phyloP scores from a whole-genome alignment of 2,888 invertebrate species.

The Zelleria hepariella region DNA sequence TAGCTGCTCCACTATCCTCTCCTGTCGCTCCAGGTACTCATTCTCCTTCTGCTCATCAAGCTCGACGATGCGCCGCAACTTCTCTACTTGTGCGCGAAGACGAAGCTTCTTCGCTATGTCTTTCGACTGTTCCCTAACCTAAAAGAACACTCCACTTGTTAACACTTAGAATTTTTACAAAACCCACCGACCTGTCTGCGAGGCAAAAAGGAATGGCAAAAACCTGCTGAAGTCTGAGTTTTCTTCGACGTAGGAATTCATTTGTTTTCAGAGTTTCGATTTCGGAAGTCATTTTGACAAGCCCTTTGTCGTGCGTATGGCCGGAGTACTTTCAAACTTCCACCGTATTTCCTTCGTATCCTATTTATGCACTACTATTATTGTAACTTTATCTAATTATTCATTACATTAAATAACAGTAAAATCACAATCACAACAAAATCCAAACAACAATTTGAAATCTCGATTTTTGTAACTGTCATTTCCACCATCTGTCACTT shows the following conservation, averaged over 20 bases:
- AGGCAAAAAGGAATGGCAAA: constrained; percentile 15
- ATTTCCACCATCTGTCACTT: neutral
- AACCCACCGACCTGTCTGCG: neutral
- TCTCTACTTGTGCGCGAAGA: constrained; percentile 55
- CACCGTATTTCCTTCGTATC: neutral
- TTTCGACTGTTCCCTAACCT: constrained; percentile 69
- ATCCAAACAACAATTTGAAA: constrained; percentile 2
- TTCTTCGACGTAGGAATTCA: constrained; percentile 59
- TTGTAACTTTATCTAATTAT: neutral
- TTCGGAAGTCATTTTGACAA: constrained; percentile 55
- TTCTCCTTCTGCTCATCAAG: constrained; percentile 45
- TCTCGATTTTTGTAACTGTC: neutral
- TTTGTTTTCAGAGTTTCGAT: constrained; percentile 55
- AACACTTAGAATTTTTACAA: neutral
- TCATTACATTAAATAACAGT: neutral
- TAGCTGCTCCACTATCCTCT: constrained; percentile 47
- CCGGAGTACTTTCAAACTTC: neutral
- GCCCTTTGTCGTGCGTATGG: no score
- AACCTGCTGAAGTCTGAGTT: constrained; percentile 65
- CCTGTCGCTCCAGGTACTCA: constrained; percentile 48
- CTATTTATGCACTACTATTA: neutral
- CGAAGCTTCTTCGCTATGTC: constrained; percentile 62
- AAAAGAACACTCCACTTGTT: constrained; percentile 20
- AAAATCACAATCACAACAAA: neutral
- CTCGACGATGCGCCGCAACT: constrained; percentile 38